Evolutionary conservation across 2,797 vertebrate species (phyloP).

Genomic region (Malurus leucopterus): DNA sequence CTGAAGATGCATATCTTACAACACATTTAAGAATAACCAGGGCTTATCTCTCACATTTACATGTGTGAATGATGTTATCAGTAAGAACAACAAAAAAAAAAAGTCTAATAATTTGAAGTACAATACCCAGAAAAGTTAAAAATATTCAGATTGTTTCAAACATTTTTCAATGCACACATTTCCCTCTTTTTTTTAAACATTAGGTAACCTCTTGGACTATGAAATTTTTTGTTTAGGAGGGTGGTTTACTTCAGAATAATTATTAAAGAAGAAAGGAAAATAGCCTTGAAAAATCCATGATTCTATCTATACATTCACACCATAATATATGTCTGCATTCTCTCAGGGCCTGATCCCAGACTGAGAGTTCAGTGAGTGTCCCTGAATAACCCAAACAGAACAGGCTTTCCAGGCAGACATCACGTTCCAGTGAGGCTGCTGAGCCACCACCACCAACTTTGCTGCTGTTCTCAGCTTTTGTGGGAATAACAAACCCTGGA

Average conservation of each 20-base stretch:
- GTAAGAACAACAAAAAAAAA: neutral
- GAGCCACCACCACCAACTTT: neutral
- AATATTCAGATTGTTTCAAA: neutral
- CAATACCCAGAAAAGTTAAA: neutral
- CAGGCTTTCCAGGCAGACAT: neutral
- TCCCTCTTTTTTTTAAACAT: neutral
- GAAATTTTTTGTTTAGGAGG: neutral
- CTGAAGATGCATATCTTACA: neutral
- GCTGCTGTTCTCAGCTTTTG: neutral
- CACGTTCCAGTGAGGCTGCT: neutral
- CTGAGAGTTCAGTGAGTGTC: neutral
- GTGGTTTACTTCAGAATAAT: neutral
- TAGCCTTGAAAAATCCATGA: neutral
- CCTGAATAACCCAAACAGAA: neutral
- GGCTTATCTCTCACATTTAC: neutral
- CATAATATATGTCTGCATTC: neutral
- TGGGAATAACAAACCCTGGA: accelerated
- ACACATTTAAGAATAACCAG: neutral
- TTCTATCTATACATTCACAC: neutral
- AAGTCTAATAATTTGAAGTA: neutral
- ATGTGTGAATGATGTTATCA: neutral
- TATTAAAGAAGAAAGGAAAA: neutral
- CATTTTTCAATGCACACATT: neutral
- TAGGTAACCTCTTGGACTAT: neutral
- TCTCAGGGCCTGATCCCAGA: neutral